Percentiles rank a stretch among this genome's conserved stretches.
Evolutionary conservation across 1,140 invertebrate genomes (phyloP).

Genomic region (Solen grandis): DNA sequence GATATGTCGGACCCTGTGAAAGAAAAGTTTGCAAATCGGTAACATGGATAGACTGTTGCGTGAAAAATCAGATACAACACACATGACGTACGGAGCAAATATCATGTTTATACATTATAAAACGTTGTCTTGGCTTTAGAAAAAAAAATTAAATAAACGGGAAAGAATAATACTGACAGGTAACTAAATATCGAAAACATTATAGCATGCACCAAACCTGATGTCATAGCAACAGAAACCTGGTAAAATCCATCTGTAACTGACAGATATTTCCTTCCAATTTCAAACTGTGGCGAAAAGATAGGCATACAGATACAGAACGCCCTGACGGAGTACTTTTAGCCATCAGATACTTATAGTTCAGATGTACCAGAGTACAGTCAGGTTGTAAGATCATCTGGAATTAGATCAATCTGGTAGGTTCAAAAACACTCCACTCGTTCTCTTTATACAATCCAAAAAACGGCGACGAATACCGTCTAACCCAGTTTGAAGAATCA

Average conservation of each 20-base stretch:
- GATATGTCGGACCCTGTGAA: too few relatives aligned
- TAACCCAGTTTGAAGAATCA: conserved; percentile 4
- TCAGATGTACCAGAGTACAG: conserved; percentile 5
- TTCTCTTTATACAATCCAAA: conserved; percentile 41
- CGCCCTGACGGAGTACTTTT: background rate
- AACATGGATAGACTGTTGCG: too few relatives aligned
- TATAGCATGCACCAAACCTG: conserved; percentile 25
- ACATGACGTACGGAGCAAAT: too few relatives aligned
- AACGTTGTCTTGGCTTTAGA: too few relatives aligned
- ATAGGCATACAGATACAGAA: conserved; percentile 1
- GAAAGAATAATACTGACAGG: too few relatives aligned
- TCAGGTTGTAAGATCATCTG: conserved; percentile 25
- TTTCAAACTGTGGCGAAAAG: too few relatives aligned
- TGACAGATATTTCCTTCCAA: conserved; percentile 48
- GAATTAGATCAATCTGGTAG: conserved; percentile 34
- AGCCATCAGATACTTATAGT: too few relatives aligned
- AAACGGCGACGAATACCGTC: conserved; percentile 23
- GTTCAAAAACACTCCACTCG: conserved; percentile 29
- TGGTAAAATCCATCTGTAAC: conserved; percentile 34
- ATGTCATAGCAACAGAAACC: conserved; percentile 54
- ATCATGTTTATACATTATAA: too few relatives aligned
- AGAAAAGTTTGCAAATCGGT: too few relatives aligned
- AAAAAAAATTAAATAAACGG: too few relatives aligned
- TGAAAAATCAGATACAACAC: too few relatives aligned
- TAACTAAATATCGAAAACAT: conserved; percentile 22